phyloP scores from a whole-genome alignment of 2,888 invertebrate species.

The Ametastegia equiseti region DNA sequence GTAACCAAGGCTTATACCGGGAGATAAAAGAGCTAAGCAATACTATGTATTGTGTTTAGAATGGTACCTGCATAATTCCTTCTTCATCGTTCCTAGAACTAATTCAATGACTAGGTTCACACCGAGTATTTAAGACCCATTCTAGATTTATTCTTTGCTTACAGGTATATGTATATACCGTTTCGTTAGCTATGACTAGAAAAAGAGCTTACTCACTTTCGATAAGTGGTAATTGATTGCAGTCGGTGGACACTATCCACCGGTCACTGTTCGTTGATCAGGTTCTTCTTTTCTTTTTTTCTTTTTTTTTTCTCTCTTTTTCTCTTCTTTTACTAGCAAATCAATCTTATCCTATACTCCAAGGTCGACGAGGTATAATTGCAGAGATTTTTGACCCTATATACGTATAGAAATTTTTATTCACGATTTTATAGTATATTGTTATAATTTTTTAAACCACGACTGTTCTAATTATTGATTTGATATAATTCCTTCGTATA shows the following conservation, averaged over 20 bases:
- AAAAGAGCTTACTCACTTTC: constrained; percentile 49
- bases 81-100: constrained; percentile 45
- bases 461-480: too few relatives aligned
- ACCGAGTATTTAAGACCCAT: constrained; percentile 35
- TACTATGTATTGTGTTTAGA: constrained; percentile 44
- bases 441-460: background rate
- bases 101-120: constrained; percentile 43
- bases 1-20: background rate
- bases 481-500: too few relatives aligned
- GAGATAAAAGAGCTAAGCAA: constrained; percentile 18
- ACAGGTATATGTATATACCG: background rate
- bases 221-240: constrained; percentile 51
- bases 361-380: background rate
- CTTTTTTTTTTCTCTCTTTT: background rate
- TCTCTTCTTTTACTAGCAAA: background rate
- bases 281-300: background rate
- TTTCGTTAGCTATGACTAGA: background rate
- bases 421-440: too few relatives aligned
- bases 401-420: background rate
- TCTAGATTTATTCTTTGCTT: background rate
- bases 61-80: constrained; percentile 14
- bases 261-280: constrained; percentile 5
- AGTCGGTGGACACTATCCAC: constrained; percentile 26
- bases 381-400: background rate
- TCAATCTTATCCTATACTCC: background rate